Evolutionary conservation across 1,140 invertebrate species (phyloP), one percentile per base, ranked within the genome.

Genomic region (Diachasmimorpha longicaudata): DNA sequence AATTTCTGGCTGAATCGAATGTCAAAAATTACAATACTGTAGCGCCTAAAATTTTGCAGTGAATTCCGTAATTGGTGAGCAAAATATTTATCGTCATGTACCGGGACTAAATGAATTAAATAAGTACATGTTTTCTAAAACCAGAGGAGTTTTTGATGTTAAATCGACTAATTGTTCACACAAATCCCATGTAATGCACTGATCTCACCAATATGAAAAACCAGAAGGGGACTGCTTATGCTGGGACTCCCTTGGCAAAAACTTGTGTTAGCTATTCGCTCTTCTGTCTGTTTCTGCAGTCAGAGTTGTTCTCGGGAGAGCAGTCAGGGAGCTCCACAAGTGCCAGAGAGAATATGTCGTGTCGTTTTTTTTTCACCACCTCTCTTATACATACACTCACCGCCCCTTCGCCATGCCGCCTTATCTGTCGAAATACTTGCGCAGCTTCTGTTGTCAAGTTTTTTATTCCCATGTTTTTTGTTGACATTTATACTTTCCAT

Each of bases 271-370:
- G 31, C 66, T 68, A 68, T 68, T 68, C 36, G 66, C 13, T 37
- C 31, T 68, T 68, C 25, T 68, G 66, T 36, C 36, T 68, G 66
- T 68, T 39, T 37, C 66, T 68, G 25, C 66, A 68, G 31, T 16
- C 36, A 68, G 31, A 68, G 66, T 68, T 39, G 66, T 68, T 68
- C 58, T 63, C 58, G 23, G 58, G 66, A 37, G 66, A 68, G 66
- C 25, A 68, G 66, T 68, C 36, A 39, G 11, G 6, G 58, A 66
- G 31, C 36, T 37, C 66, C 11, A 68, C 66, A 68, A 68, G 66
- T 68, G 66, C 66, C n/a, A 39, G 39, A 42, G 39, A 39, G 25
- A 68, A 39, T 68, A 63, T 63, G 58, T 63, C 48, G 14, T n/a
- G n/a, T 63, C 4, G 9, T 58, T 25, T 63, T 63, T 63, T 63